Evolutionary conservation across 2,888 invertebrate genomes (phyloP).

Genomic region (Cecidostiba fungosa): DNA sequence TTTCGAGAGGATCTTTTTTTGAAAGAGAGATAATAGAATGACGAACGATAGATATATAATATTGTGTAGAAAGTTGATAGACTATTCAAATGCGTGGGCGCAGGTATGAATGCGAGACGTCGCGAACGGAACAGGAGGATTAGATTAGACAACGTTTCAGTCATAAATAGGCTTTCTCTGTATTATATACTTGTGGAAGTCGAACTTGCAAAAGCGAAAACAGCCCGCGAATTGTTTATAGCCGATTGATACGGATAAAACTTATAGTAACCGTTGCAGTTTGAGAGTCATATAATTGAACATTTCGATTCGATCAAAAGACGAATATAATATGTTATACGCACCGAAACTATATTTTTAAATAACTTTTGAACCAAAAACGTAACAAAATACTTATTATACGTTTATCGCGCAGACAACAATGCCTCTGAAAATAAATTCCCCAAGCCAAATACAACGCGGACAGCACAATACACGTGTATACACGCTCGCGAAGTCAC

Average conservation of each 20-base stretch:
- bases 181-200: not conserved
- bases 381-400: not conserved
- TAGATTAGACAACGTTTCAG: slow-evolving; percentile 50
- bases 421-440: slow-evolving; percentile 37
- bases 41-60: not conserved
- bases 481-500: not conserved
- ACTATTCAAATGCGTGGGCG: slow-evolving; percentile 32
- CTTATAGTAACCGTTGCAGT: not conserved
- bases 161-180: slow-evolving; percentile 47
- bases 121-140: slow-evolving; percentile 21
- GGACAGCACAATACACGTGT: not conserved
- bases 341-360: not conserved
- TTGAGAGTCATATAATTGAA: too few species aligned
- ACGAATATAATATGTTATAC: too few species aligned
- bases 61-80: slow-evolving; percentile 43
- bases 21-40: not conserved
- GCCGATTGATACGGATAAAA: not conserved
- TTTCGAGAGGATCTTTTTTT: not conserved
- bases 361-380: too few species aligned
- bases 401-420: slow-evolving; percentile 20
- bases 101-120: slow-evolving; percentile 18
- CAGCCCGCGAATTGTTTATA: not conserved
- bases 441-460: slow-evolving; percentile 19
- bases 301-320: too few species aligned
- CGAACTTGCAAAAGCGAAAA: not conserved